Percentiles rank a stretch among this genome's conserved stretches.
These are phyloP conservation scores for Vombatus ursinus DNA, from an alignment of 2,113 vertebrate genomes.

Conservation along the genomic window DNA sequence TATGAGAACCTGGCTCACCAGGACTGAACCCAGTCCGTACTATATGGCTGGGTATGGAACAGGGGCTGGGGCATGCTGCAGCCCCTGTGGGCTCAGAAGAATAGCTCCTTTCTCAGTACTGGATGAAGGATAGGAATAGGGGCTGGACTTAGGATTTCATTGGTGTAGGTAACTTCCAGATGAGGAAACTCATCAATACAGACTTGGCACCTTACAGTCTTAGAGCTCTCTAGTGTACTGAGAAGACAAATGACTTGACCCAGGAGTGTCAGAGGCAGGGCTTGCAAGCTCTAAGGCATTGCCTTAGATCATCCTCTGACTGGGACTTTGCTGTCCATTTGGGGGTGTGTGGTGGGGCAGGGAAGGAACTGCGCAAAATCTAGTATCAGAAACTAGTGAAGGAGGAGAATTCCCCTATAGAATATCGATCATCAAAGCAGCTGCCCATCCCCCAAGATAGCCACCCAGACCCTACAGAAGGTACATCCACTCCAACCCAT, in stretches of 20 bases:
- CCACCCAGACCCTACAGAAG: neutral
- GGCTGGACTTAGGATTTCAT: neutral
- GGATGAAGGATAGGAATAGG: neutral
- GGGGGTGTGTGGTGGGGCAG: too few species aligned
- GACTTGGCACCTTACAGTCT: neutral
- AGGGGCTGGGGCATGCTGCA: too few species aligned
- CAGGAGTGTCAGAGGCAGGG: neutral
- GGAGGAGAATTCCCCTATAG: conserved; percentile 20
- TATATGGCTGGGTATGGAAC: too few species aligned
- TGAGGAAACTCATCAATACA: neutral
- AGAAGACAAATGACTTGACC: neutral
- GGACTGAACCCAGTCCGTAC: too few species aligned
- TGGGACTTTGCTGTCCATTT: neutral
- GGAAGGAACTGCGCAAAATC: neutral
- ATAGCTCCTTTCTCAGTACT: neutral
- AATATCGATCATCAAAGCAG: neutral
- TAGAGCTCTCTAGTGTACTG: neutral
- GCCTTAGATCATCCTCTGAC: neutral
- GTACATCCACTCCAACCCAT: neutral
- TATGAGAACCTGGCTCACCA: too few species aligned
- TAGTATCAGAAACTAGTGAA: conserved; percentile 38
- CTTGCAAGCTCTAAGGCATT: neutral
- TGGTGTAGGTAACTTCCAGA: neutral
- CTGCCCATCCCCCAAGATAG: neutral
- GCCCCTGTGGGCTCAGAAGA: too few species aligned